Percentiles rank a stretch among this genome's conserved stretches.
phyloP scores from a whole-genome alignment of 2,797 vertebrate species.

The Molossus alvarezi region DNA sequence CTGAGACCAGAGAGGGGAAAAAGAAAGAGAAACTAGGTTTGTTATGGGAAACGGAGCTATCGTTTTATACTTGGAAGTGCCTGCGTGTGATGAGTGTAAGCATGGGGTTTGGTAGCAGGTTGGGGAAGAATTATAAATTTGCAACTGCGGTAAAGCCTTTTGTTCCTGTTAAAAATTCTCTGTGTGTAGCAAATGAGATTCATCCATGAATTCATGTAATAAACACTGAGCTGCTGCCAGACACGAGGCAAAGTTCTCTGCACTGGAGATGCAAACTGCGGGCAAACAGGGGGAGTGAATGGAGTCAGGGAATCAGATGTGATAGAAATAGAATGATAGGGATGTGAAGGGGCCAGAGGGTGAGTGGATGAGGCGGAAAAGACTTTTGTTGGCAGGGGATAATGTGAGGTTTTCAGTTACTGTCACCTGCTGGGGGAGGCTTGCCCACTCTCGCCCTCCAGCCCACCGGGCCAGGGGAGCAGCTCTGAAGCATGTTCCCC shows the following conservation, averaged over 20 bases:
- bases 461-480: background rate
- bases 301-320: background rate
- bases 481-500: background rate
- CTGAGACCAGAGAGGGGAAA: background rate
- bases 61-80: slow-evolving; percentile 25
- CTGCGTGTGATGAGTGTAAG: background rate
- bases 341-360: background rate
- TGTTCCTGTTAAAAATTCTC: slow-evolving; percentile 20
- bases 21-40: slow-evolving; percentile 74
- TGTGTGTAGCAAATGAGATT: background rate
- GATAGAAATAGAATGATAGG: slow-evolving; percentile 36
- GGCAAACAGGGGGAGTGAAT: background rate
- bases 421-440: background rate
- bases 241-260: background rate
- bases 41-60: slow-evolving; percentile 30
- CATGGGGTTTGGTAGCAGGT: background rate
- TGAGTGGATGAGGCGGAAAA: background rate
- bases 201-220: background rate
- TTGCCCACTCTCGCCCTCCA: background rate
- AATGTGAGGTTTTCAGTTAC: background rate
- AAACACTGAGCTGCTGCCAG: background rate
- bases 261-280: background rate
- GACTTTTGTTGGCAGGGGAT: background rate
- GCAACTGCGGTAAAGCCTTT: slow-evolving; percentile 17
- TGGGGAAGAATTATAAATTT: background rate